These are phyloP conservation scores for Archaeoteleia sp. DNA, from an alignment of 2,888 invertebrate species.

Conservation along the genomic window DNA sequence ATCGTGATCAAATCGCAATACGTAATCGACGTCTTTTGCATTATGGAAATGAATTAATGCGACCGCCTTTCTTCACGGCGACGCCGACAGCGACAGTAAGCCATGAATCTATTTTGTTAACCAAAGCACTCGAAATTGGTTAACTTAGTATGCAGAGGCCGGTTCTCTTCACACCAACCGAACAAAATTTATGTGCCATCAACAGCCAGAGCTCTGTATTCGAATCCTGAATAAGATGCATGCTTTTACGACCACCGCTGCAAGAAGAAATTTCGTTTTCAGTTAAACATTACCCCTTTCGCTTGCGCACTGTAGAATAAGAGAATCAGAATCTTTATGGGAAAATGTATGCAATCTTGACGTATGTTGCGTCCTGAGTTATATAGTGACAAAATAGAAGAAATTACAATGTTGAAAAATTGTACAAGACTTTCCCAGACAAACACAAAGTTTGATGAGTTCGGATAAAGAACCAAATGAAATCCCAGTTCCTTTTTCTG, in stretches of 20 bases:
- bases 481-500: no score
- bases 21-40: constrained; percentile 47
- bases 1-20: constrained; percentile 55
- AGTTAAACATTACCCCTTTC: constrained; percentile 47
- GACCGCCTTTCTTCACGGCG: constrained; percentile 31
- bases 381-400: no score
- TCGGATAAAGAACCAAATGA: no score
- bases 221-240: constrained; percentile 67
- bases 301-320: constrained; percentile 33
- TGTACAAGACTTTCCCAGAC: no score
- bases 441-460: no score
- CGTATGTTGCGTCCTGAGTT: no score
- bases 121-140: constrained; percentile 63
- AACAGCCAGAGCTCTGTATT: constrained; percentile 68
- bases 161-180: constrained; percentile 60
- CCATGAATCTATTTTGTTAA: constrained; percentile 66
- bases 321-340: constrained; percentile 37
- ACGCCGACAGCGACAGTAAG: constrained; percentile 17
- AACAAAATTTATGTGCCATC: constrained; percentile 71
- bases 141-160: constrained; percentile 51
- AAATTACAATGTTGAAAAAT: no score
- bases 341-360: no score
- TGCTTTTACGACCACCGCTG: constrained; percentile 54
- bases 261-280: constrained; percentile 33
- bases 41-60: constrained; percentile 45